Base-by-base conservation (phyloP, 2,888 invertebrate genomes). In the Cantharis rustica region DNA sequence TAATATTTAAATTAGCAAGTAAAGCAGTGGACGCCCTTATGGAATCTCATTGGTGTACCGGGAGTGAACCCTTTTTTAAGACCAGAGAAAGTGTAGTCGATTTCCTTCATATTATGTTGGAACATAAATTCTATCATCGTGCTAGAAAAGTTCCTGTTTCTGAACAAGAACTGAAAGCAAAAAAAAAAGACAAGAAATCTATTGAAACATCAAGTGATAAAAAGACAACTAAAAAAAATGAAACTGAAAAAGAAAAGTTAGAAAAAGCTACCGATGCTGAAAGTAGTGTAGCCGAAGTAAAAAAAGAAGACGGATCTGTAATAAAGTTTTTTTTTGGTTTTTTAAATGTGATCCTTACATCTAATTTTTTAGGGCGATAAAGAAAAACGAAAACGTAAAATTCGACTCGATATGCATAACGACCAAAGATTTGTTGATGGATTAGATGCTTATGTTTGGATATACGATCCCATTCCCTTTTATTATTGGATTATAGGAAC, bases 381-480 rank as follows among this genome's bases (percentile, higher is more conserved):
- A 83, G 91, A 92, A 83, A 93, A 93, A 85, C 93, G 95, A 84
- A 96, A 96, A 88, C 93, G 95, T 83, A 98, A 97, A 90, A 95
- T 99, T 73, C 94, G 98, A 64, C 90, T 99, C n/a, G 97, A 98
- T 87, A 98, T 98, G 96, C 98, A 98, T 88, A 92, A 96, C 85
- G 95, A 97, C 79, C 99, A 99, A 88, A 89, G 94, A 81, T 99
- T 99, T 89, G 92, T 96, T 3, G 99, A 99, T 89, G 95, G 95
- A 16, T 91, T 94, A 61, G 98, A 99, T 88, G 98, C 98, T 0
- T 99, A 96, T 89, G 98, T 98, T 20, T 99, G 98, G 98, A 95
- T 98, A 80, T 99, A 97, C 88, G 98, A 98, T 89, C 98, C 98
- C 0, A 96, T 98, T 87, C 97, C 98, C 62, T 93, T 95, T 87